These are phyloP conservation scores for Elachura formosa DNA, from an alignment of 2,113 vertebrate species.

Conservation along the genomic window DNA sequence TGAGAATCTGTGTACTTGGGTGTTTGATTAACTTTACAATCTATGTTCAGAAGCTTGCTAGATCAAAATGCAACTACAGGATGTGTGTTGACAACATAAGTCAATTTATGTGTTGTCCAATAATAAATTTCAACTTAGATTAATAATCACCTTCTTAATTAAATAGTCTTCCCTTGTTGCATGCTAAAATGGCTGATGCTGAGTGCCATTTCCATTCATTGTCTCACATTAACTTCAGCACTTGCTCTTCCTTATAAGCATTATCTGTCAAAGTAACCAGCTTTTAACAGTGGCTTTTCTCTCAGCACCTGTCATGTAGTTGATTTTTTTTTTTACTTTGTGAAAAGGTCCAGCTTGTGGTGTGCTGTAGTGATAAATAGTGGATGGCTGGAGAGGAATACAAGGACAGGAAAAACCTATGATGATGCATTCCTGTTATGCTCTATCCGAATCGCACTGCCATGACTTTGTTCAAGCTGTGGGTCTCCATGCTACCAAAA, in stretches of 20 bases:
- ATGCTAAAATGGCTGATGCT: background rate
- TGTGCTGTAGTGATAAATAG: background rate
- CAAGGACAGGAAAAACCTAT: background rate
- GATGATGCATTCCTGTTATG: background rate
- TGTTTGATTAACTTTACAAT: constrained; percentile 23
- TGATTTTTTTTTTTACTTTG: background rate
- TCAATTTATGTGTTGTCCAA: background rate
- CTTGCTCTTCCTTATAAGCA: background rate
- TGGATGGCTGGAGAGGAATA: background rate
- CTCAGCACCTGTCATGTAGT: background rate
- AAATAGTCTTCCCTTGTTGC: background rate
- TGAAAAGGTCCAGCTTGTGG: background rate
- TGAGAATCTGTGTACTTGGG: background rate
- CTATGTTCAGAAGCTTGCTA: background rate
- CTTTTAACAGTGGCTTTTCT: background rate
- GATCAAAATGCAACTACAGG: background rate
- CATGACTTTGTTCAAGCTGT: background rate
- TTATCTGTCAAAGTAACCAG: background rate
- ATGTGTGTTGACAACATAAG: background rate
- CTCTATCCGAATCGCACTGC: accelerated
- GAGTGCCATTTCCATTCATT: background rate
- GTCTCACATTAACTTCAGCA: background rate
- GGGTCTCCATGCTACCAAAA: background rate
- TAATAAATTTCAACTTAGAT: background rate
- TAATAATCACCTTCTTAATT: constrained; percentile 2